These are phyloP conservation scores for Dolichopus griseipennis DNA, from an alignment of 2,888 invertebrate species.

Conservation along the genomic window DNA sequence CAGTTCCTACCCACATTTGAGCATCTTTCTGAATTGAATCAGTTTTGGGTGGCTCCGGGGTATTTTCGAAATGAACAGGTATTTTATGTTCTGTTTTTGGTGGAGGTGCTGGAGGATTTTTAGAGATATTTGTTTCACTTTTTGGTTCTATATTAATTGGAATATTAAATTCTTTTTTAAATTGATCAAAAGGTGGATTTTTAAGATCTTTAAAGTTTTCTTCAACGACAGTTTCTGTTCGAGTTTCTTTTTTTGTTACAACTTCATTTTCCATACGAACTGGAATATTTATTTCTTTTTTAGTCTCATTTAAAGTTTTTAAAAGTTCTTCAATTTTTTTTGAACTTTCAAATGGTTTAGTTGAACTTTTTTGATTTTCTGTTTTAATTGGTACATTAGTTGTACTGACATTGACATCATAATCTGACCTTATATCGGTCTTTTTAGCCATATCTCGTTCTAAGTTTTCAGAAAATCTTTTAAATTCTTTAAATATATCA, in stretches of 20 bases:
- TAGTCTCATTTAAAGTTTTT: not conserved
- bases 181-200: not conserved
- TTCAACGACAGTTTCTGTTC: constrained; percentile 19
- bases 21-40: not conserved
- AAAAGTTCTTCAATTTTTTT: constrained; percentile 30
- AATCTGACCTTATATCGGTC: constrained; percentile 24
- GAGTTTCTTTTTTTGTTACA: not conserved
- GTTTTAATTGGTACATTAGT: constrained; percentile 17
- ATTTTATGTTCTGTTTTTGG: constrained; percentile 7
- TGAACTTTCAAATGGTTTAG: constrained; percentile 18
- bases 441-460: constrained; percentile 35
- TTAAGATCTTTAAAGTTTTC: not conserved
- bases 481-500: constrained; percentile 42
- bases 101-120: constrained; percentile 15
- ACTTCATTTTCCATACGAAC: constrained; percentile 14
- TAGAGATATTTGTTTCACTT: constrained; percentile 10
- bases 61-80: not conserved
- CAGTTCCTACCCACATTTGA: not conserved
- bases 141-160: constrained; percentile 9
- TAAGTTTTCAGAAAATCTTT: constrained; percentile 38
- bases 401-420: constrained; percentile 17
- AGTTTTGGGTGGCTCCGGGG: not conserved
- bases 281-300: constrained; percentile 16
- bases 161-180: constrained; percentile 19
- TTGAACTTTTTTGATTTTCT: constrained; percentile 16